Conservation (phyloP, 1,140 invertebrate genomes). For the Arctopsyche grandis region DNA sequence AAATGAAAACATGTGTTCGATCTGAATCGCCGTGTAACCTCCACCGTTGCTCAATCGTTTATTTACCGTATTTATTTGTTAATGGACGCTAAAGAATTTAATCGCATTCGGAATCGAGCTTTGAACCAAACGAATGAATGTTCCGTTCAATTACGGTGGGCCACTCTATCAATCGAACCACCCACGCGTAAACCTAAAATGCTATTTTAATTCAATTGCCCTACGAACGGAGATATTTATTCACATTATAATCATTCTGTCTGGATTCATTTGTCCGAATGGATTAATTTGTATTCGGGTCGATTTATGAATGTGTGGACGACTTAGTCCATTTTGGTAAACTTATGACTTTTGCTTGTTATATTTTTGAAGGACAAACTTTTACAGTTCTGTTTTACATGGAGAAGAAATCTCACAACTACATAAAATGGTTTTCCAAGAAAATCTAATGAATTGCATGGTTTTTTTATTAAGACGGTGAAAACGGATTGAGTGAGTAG, state of each 20-base stretch:
- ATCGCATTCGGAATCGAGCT: conserved; percentile 8
- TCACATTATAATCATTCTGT: conserved; percentile 8
- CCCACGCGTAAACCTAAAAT: neutral
- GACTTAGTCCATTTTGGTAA: no score
- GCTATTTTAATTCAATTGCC: conserved; percentile 10
- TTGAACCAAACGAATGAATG: conserved; percentile 11
- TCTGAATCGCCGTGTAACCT: neutral
- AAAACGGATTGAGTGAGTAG: no score
- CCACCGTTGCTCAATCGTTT: conserved; percentile 1
- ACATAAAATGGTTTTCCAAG: no score
- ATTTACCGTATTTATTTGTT: conserved; percentile 29
- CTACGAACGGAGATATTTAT: neutral
- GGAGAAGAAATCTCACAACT: no score
- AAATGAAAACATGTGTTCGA: conserved; percentile 20
- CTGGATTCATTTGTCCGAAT: neutral
- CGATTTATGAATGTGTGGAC: neutral
- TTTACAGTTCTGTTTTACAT: no score
- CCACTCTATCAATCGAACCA: conserved; percentile 26
- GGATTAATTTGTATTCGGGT: neutral
- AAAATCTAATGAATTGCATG: no score
- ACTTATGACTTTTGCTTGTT: no score
- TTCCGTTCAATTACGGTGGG: conserved; percentile 21
- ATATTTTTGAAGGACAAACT: no score
- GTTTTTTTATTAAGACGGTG: no score
- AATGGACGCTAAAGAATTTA: conserved; percentile 13